phyloP scores from a whole-genome alignment of 2,113 vertebrate species.

The Sturnira hondurensis region DNA sequence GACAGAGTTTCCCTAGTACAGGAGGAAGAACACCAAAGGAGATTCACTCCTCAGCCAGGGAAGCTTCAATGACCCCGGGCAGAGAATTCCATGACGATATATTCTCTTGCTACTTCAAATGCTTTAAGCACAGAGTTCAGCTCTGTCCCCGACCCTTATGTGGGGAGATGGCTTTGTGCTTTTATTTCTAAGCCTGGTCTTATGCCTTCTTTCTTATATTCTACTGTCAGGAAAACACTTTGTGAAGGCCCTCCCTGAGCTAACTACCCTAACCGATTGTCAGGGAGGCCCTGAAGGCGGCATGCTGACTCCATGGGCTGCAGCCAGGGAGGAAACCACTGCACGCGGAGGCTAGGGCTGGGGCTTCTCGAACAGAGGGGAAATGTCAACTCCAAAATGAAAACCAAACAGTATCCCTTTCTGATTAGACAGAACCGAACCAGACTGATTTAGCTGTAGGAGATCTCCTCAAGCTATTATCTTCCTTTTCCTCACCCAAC shows the following conservation, averaged over 20 bases:
- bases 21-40: background rate
- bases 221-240: background rate
- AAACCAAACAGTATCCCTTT: background rate
- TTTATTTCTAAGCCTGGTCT: background rate
- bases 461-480: background rate
- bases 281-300: background rate
- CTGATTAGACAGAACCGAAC: background rate
- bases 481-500: background rate
- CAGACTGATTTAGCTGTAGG: background rate
- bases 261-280: background rate
- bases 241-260: background rate
- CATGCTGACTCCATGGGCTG: background rate
- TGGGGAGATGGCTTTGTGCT: background rate
- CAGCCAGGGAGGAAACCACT: background rate
- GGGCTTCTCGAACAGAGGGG: background rate
- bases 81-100: rapidly evolving
- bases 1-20: no score
- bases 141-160: background rate
- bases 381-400: background rate
- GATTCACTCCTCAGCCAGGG: background rate
- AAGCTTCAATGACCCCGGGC: background rate
- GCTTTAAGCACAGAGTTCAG: background rate
- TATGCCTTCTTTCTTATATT: background rate
- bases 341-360: background rate
- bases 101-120: background rate